These are phyloP conservation scores for Acleris cristana DNA, from an alignment of 2,888 invertebrate species.

Conservation along the genomic window DNA sequence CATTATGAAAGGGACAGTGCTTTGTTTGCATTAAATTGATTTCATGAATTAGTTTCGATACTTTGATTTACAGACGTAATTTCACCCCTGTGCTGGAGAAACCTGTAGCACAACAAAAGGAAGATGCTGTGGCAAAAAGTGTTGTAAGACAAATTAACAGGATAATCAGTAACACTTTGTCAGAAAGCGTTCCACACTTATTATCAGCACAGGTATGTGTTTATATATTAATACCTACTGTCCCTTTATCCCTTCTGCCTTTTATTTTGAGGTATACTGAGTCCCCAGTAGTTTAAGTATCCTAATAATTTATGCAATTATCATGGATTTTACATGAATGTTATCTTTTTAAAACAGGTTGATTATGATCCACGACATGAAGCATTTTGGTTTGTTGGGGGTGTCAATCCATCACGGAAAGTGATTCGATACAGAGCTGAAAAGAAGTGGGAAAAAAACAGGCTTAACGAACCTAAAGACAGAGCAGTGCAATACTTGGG, in stretches of 20 bases:
- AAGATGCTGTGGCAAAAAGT: conserved; percentile 75
- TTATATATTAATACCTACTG: conserved; percentile 28
- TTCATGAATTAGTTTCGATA: not conserved
- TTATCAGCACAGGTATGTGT: conserved; percentile 81
- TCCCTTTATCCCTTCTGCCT: too few species aligned
- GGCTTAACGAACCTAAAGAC: conserved; percentile 83
- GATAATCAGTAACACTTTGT: conserved; percentile 84
- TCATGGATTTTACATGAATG: too few species aligned
- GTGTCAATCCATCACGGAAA: conserved; percentile 83
- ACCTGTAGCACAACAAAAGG: conserved; percentile 58
- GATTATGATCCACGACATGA: conserved; percentile 92
- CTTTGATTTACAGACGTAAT: conserved; percentile 52
- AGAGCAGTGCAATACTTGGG: conserved; percentile 89
- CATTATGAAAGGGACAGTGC: too few species aligned
- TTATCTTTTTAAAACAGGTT: conserved; percentile 68
- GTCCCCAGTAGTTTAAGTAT: not conserved
- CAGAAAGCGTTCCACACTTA: conserved; percentile 85
- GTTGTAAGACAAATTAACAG: conserved; percentile 88
- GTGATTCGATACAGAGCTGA: conserved; percentile 70
- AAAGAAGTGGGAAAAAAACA: conserved; percentile 66
- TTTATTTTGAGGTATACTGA: not conserved
- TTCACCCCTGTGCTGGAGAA: conserved; percentile 46
- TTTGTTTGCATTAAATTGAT: not conserved
- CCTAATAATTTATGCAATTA: too few species aligned
- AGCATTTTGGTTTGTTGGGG: conserved; percentile 94